phyloP scores from a whole-genome alignment of 2,113 vertebrate species.

The Cranoglanis bouderius region DNA sequence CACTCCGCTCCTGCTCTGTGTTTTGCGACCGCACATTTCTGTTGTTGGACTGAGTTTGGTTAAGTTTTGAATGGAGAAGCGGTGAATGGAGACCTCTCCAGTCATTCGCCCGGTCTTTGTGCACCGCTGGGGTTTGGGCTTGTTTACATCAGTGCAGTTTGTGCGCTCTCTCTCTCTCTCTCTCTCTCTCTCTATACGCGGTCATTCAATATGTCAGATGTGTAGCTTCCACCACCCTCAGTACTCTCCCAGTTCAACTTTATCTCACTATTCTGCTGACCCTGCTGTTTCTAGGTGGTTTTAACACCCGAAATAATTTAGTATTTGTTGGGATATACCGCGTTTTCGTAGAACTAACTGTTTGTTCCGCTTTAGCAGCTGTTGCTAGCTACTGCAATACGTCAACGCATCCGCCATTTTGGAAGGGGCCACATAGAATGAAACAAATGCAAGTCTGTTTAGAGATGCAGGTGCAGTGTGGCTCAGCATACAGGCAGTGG shows the following conservation, averaged over 20 bases:
- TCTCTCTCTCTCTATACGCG: neutral
- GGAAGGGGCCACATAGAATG: neutral
- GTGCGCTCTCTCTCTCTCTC: neutral
- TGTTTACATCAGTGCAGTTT: conserved; percentile 23
- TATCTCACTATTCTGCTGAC: neutral
- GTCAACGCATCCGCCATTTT: conserved; percentile 9
- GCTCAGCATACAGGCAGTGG: too few relatives aligned
- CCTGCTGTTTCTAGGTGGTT: neutral
- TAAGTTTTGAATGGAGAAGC: neutral
- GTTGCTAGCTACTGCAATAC: neutral
- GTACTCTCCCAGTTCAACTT: neutral
- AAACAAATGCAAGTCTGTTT: too few relatives aligned
- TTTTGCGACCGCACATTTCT: neutral
- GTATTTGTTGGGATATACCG: neutral
- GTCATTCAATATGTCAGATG: neutral
- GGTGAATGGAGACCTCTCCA: neutral
- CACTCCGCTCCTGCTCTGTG: neutral
- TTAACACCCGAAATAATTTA: neutral
- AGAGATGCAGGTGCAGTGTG: too few relatives aligned
- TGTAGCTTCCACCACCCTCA: neutral
- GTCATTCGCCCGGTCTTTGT: neutral
- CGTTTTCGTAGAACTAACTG: neutral
- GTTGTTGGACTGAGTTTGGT: neutral
- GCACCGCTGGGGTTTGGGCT: neutral
- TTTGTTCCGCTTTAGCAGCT: neutral